Evolutionary conservation across 2,797 vertebrate species (phyloP), one percentile per base, ranked within the genome.

Genomic region (Muscicapa striata): DNA sequence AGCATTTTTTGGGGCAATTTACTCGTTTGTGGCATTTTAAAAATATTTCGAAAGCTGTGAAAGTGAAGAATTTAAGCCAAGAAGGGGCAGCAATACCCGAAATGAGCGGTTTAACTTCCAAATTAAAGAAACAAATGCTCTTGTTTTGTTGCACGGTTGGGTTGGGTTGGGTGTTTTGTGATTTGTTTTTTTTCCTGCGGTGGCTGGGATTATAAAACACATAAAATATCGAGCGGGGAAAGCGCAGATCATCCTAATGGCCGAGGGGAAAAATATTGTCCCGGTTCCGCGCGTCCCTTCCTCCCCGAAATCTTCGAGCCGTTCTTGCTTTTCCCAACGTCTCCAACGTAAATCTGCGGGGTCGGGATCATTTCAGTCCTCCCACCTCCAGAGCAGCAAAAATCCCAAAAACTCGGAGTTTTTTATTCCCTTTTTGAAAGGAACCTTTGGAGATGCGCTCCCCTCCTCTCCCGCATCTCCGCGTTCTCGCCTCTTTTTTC

Each of bases 71-170:
- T 9, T 70, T 2, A 1, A n/a, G 57, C 34, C 13, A 30, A 19
- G 36, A 52, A 3, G 6, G 22, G 76, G 43, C 21, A 6, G 27
- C 36, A 13, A 0, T 0, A 9, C 14, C 26, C 30, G 57, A 64
- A 75, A 57, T 3, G 13, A 43, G 22, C 0, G 3, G 1, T 48
- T 75, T 8, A n/a, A 57, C 58, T 74, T 54, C 22, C 1, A 4
- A 41, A 73, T 51, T 17, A 11, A 66, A 55, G 22, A 51, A 1
- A 7, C 12, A 26, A 19, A 29, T 15, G 15, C 10, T 67, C 69
- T 32, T 11, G 24, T 27, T 88, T 36, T 8, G 12, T 6, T 5
- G 12, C n/a, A 2, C 0, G 46, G 2, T 16, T 7, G 1, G 30
- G 24, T 34, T 16, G 29, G 2, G 5, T 34, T 34, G 32, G 49